Conservation (phyloP, 2,113 vertebrate species). For the Turnix velox region DNA sequence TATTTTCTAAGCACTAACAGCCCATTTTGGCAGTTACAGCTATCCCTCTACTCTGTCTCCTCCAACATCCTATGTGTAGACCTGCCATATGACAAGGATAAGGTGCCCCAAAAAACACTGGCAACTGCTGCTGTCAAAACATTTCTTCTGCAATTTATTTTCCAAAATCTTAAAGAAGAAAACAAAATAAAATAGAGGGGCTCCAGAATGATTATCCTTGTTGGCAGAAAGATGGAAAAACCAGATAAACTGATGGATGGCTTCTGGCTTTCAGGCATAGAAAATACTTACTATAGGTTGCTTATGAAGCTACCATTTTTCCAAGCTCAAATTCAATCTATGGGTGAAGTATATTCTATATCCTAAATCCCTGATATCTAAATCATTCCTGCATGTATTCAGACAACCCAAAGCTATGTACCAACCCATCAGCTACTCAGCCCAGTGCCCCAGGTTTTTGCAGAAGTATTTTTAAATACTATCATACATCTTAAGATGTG, state of each 20-base stretch:
- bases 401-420: not conserved
- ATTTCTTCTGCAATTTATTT: rapidly evolving
- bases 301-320: not conserved
- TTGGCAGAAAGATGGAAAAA: not conserved
- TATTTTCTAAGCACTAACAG: not conserved
- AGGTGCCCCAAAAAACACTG: not conserved
- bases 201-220: not conserved
- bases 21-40: not conserved
- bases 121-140: not conserved
- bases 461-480: not conserved
- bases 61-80: not conserved
- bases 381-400: not conserved
- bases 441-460: not conserved
- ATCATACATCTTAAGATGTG: not conserved
- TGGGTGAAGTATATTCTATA: not conserved
- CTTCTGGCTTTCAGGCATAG: not conserved
- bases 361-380: not conserved
- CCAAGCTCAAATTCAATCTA: not conserved
- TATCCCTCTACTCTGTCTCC: not conserved
- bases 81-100: not conserved
- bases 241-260: not conserved
- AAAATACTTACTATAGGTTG: not conserved
- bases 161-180: not conserved
- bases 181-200: not conserved
- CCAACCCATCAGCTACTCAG: not conserved